These are phyloP conservation scores for Lutjanus erythropterus DNA, from an alignment of 2,113 vertebrate genomes.

Conservation along the genomic window DNA sequence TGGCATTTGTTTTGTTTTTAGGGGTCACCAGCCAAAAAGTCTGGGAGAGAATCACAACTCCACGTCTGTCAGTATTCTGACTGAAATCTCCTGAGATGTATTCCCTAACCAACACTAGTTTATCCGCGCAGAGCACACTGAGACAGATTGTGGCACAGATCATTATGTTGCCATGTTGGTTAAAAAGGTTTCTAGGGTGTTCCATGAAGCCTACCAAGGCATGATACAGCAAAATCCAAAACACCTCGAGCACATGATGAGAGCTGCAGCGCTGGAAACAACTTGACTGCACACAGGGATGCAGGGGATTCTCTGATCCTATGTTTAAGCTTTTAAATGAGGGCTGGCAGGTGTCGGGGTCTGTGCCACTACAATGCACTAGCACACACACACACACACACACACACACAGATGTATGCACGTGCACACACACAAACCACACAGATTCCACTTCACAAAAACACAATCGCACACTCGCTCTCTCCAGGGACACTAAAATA, in stretches of 20 bases:
- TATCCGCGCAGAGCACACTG: background rate
- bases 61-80: slow-evolving; percentile 13
- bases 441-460: slow-evolving; percentile 26
- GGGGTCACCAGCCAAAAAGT: slow-evolving; percentile 48
- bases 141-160: slow-evolving; percentile 43
- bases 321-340: slow-evolving; percentile 49
- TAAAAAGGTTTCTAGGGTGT: slow-evolving; percentile 35
- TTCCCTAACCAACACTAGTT: background rate
- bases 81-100: slow-evolving; percentile 14
- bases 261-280: slow-evolving; percentile 33
- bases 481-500: slow-evolving; percentile 74
- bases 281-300: slow-evolving; percentile 12
- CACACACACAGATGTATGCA: background rate
- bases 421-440: background rate
- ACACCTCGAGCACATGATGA: slow-evolving; percentile 28
- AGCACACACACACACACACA: background rate
- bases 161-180: slow-evolving; percentile 40
- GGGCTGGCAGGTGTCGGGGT: slow-evolving; percentile 33
- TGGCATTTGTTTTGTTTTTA: slow-evolving; percentile 45
- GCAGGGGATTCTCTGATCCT: slow-evolving; percentile 40
- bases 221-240: slow-evolving; percentile 65
- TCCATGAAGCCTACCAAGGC: slow-evolving; percentile 38
- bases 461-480: slow-evolving; percentile 26
- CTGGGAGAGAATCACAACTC: background rate
- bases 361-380: slow-evolving; percentile 2